These are phyloP conservation scores for Neoscelio sp. DNA, from an alignment of 2,888 invertebrate genomes.

Conservation along the genomic window DNA sequence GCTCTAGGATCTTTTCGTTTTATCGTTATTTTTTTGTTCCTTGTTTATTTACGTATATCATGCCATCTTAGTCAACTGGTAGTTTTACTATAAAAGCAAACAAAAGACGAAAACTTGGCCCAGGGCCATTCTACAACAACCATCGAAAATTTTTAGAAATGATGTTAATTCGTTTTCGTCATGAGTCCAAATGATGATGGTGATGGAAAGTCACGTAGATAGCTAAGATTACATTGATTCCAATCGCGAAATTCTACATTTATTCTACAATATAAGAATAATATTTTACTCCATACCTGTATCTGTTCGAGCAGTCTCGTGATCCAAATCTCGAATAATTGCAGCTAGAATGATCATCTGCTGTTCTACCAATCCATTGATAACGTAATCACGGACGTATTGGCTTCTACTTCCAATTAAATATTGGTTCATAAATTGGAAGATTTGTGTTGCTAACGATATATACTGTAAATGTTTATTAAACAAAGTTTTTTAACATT, in stretches of 20 bases:
- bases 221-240: no score
- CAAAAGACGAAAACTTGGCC: no score
- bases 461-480: constrained; percentile 92
- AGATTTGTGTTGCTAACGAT: constrained; percentile 93
- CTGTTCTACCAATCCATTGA: constrained; percentile 91
- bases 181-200: no score
- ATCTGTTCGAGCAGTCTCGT: constrained; percentile 93
- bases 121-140: no score
- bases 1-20: no score
- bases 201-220: no score
- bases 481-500: no score
- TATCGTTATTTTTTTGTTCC: no score
- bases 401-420: constrained; percentile 89
- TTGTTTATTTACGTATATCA: no score
- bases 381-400: constrained; percentile 88
- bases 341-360: constrained; percentile 95
- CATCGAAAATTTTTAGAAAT: constrained; percentile 2
- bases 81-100: no score
- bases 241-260: no score
- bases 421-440: constrained; percentile 93
- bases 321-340: constrained; percentile 95
- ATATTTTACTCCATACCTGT: constrained; percentile 84
- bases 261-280: background rate
- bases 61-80: no score
- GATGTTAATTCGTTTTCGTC: background rate